Evolutionary conservation across 2,888 invertebrate genomes (phyloP).

Genomic region (Harpalus rufipes): DNA sequence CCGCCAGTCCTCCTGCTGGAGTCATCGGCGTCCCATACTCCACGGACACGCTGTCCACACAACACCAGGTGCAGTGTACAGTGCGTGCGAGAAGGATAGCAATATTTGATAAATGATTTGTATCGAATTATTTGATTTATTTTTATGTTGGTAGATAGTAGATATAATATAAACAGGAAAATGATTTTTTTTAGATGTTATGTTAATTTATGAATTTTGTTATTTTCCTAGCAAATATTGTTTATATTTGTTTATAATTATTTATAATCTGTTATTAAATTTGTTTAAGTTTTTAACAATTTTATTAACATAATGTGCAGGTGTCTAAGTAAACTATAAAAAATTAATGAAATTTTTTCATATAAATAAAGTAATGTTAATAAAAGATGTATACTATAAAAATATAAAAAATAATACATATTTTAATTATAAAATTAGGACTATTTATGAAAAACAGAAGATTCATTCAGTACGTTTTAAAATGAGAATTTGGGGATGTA

Average conservation of each 20-base stretch:
- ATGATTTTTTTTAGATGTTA: too few relatives aligned
- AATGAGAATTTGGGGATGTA: slow-evolving; percentile 60
- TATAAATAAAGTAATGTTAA: slow-evolving; percentile 57
- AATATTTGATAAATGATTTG: neutral
- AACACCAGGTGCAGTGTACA: slow-evolving; percentile 18
- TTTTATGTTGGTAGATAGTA: neutral
- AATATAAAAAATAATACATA: slow-evolving; percentile 6
- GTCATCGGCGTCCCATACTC: slow-evolving; percentile 21
- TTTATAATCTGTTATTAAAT: neutral
- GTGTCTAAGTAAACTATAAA: neutral
- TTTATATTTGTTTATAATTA: neutral
- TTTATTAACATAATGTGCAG: slow-evolving; percentile 12
- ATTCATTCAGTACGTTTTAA: slow-evolving; percentile 57
- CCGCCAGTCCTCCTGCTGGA: slow-evolving; percentile 54
- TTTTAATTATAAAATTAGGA: slow-evolving; percentile 52
- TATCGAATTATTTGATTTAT: neutral
- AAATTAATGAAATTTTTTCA: slow-evolving; percentile 8
- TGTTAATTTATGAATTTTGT: too few relatives aligned
- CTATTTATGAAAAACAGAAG: slow-evolving; percentile 59
- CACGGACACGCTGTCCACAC: slow-evolving; percentile 40
- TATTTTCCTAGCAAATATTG: too few relatives aligned
- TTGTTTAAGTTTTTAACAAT: neutral
- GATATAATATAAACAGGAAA: too few relatives aligned
- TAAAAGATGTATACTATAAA: slow-evolving; percentile 13
- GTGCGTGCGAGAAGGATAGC: neutral